A percentile compares a stretch with the other conserved stretches of the same genome.
These are phyloP conservation scores for Hipparchia sbordonii DNA, from an alignment of 2,888 invertebrate species.

Conservation along the genomic window DNA sequence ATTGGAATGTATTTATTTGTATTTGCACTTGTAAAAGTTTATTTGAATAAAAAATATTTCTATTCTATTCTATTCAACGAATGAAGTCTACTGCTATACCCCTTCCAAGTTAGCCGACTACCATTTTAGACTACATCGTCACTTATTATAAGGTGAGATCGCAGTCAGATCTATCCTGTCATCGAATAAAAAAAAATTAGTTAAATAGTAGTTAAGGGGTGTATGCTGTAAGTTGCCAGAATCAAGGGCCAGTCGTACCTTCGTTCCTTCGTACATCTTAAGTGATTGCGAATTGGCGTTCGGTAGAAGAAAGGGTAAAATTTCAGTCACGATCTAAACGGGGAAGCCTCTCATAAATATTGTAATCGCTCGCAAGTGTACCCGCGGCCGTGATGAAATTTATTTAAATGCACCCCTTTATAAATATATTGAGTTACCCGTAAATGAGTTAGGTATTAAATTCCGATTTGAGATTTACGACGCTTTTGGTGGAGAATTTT, in stretches of 20 bases:
- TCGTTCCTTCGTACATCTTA: conserved; percentile 44
- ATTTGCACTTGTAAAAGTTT: too few species aligned
- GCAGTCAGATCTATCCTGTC: too few species aligned
- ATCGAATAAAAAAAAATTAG: too few species aligned
- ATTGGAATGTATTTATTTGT: too few species aligned
- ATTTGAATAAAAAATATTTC: too few species aligned
- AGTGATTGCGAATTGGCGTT: conserved; percentile 54
- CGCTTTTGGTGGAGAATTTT: conserved; percentile 5
- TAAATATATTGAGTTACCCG: conserved; percentile 41
- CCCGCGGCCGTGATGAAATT: conserved; percentile 52
- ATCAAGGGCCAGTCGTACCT: conserved; percentile 5
- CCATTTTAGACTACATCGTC: too few species aligned
- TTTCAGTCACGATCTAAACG: conserved; percentile 60
- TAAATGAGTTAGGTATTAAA: conserved; percentile 37
- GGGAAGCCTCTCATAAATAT: conserved; percentile 62
- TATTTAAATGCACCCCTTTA: conserved; percentile 57
- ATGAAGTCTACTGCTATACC: too few species aligned
- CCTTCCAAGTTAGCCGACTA: too few species aligned
- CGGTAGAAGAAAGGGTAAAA: conserved; percentile 63
- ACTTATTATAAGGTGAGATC: too few species aligned
- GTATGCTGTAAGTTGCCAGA: not conserved
- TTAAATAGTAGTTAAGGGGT: too few species aligned
- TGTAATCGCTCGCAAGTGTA: conserved; percentile 57
- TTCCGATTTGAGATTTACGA: conserved; percentile 27
- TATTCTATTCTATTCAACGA: too few species aligned